These are phyloP conservation scores for Neodiprion pinetum DNA, from an alignment of 1,140 invertebrate species.

Conservation along the genomic window DNA sequence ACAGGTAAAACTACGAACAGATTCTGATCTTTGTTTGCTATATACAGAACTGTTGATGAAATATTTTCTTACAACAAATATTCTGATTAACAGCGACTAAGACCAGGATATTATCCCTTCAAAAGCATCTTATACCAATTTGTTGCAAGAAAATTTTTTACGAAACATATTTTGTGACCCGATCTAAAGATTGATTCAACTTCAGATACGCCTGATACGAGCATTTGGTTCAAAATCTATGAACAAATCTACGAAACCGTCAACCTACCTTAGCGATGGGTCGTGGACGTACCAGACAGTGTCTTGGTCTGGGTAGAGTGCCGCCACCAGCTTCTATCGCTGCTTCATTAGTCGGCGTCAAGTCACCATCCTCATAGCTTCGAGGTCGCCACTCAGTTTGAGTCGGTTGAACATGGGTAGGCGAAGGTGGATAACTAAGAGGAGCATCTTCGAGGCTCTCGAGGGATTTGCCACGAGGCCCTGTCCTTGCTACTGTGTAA, in stretches of 20 bases:
- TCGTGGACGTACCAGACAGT: slow-evolving; percentile 76
- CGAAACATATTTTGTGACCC: too few species aligned
- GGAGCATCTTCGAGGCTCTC: slow-evolving; percentile 75
- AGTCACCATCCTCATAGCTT: slow-evolving; percentile 88
- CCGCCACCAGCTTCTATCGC: slow-evolving; percentile 74
- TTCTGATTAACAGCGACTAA: too few species aligned
- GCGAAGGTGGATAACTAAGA: slow-evolving; percentile 57
- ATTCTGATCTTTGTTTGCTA: too few species aligned
- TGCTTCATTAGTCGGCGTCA: slow-evolving; percentile 85
- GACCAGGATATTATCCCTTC: too few species aligned
- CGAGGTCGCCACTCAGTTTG: slow-evolving; percentile 71
- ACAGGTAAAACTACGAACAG: too few species aligned
- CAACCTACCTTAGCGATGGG: slow-evolving; percentile 86
- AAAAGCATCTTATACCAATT: too few species aligned
- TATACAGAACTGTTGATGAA: too few species aligned
- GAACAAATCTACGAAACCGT: slow-evolving; percentile 44
- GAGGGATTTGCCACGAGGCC: slow-evolving; percentile 76
- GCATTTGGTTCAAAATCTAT: too few species aligned
- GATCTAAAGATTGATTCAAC: too few species aligned
- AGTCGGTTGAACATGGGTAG: slow-evolving; percentile 49
- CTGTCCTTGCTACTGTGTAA: slow-evolving; percentile 42
- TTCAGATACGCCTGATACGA: too few species aligned
- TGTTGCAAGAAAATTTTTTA: too few species aligned
- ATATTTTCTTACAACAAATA: too few species aligned
- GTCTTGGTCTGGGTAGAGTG: slow-evolving; percentile 83